phyloP scores from a whole-genome alignment of 2,888 invertebrate species.

The Eutolmus rufibarbis region DNA sequence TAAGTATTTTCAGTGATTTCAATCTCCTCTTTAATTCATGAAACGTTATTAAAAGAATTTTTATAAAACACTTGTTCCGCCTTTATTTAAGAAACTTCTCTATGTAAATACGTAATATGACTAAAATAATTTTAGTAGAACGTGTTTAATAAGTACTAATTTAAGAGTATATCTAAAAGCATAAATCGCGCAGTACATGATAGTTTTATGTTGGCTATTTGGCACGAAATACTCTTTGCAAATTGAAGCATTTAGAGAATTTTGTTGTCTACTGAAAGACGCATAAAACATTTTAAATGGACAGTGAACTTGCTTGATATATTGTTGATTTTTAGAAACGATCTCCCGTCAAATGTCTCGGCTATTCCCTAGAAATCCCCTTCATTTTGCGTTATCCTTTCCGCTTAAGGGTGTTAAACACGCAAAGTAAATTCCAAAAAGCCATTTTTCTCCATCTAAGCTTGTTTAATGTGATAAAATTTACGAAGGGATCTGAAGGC shows the following conservation, averaged over 20 bases:
- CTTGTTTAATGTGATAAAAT: slow-evolving; percentile 5
- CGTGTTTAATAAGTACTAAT: too few species aligned
- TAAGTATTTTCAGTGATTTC: too few species aligned
- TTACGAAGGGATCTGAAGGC: background rate
- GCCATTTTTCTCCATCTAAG: slow-evolving; percentile 29
- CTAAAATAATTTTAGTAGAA: too few species aligned
- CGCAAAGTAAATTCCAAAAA: slow-evolving; percentile 31
- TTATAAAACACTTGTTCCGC: too few species aligned
- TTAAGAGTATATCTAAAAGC: too few species aligned
- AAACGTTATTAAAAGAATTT: too few species aligned
- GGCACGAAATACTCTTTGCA: background rate
- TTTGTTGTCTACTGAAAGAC: background rate
- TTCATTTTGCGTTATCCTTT: background rate
- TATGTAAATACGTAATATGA: too few species aligned
- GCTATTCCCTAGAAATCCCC: background rate
- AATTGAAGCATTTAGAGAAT: background rate
- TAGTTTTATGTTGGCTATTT: background rate
- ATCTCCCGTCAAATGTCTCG: background rate
- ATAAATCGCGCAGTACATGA: too few species aligned
- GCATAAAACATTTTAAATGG: background rate
- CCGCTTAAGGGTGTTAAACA: slow-evolving; percentile 28
- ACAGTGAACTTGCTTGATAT: background rate
- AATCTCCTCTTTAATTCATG: too few species aligned
- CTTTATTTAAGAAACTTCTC: too few species aligned
- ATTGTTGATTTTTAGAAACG: background rate